These are phyloP conservation scores for Chondrilla cf. caribensis DNA, from an alignment of 37 sponge, comb jelly and placozoan species.

Conservation along the genomic window DNA sequence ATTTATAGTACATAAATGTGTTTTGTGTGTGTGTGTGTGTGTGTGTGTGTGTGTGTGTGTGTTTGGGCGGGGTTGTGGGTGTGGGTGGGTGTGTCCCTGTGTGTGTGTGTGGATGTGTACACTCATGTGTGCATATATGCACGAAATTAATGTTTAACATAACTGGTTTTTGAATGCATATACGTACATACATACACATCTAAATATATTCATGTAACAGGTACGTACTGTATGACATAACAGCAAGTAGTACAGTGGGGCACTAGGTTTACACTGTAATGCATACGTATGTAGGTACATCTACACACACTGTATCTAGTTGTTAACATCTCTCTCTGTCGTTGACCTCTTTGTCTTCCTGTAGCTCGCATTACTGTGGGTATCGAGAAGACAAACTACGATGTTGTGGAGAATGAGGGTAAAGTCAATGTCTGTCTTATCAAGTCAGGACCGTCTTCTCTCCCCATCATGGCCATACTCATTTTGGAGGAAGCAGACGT, in stretches of 20 bases:
- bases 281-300: too few relatives aligned
- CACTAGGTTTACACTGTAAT: too few relatives aligned
- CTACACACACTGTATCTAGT: too few relatives aligned
- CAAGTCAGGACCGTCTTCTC: neutral
- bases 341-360: too few relatives aligned
- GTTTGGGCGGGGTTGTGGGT: too few relatives aligned
- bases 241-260: too few relatives aligned
- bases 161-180: neutral
- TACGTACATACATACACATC: neutral
- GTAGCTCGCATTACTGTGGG: neutral
- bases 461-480: neutral
- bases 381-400: neutral
- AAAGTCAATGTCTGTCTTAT: slow-evolving; percentile 4
- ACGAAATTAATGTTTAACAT: neutral
- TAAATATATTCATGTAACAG: neutral
- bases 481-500: neutral
- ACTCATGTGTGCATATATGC: neutral
- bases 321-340: too few relatives aligned
- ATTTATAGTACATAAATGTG: too few relatives aligned
- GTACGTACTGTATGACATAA: neutral
- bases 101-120: neutral
- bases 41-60: too few relatives aligned
- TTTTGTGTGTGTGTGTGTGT: too few relatives aligned
- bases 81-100: neutral
- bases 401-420: neutral